Percentiles rank a stretch among this genome's conserved stretches.
phyloP scores from a whole-genome alignment of 2,113 vertebrate genomes.

The Corythaixoides concolor region DNA sequence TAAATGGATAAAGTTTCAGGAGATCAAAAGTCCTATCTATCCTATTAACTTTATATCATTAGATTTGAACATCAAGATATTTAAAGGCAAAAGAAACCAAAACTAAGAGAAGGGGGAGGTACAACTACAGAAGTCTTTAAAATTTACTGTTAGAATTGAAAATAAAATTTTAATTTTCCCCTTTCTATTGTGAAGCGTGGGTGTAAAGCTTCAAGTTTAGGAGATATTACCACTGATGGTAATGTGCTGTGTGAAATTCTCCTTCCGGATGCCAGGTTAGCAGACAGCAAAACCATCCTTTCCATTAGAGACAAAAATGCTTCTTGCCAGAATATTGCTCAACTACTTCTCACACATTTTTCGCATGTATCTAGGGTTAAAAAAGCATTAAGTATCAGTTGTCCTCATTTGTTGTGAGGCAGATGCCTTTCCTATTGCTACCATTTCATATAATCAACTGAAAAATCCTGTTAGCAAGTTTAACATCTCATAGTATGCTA shows the following conservation, averaged over 20 bases:
- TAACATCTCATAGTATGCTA: not conserved
- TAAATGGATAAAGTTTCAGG: not conserved
- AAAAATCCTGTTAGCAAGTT: not conserved
- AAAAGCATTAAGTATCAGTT: rapidly evolving
- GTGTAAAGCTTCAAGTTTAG: not conserved
- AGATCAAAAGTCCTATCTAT: not conserved
- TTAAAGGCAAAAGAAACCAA: not conserved
- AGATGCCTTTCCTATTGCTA: not conserved
- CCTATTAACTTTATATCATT: not conserved
- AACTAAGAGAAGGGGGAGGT: not conserved
- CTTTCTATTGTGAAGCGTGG: not conserved
- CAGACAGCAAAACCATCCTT: not conserved
- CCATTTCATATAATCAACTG: not conserved
- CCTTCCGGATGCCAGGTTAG: not conserved
- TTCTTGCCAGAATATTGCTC: not conserved
- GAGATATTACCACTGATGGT: not conserved
- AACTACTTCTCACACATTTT: not conserved
- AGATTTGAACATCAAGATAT: not conserved
- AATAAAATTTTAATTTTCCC: not conserved
- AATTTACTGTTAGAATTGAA: not conserved
- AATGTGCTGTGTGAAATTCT: not conserved
- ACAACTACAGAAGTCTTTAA: not conserved
- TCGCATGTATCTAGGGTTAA: not conserved
- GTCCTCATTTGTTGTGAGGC: not conserved
- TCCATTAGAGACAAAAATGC: not conserved